A percentile compares a stretch with the other conserved stretches of the same genome.
phyloP scores from a whole-genome alignment of 2,113 vertebrate species.

The Eleginops maclovinus region DNA sequence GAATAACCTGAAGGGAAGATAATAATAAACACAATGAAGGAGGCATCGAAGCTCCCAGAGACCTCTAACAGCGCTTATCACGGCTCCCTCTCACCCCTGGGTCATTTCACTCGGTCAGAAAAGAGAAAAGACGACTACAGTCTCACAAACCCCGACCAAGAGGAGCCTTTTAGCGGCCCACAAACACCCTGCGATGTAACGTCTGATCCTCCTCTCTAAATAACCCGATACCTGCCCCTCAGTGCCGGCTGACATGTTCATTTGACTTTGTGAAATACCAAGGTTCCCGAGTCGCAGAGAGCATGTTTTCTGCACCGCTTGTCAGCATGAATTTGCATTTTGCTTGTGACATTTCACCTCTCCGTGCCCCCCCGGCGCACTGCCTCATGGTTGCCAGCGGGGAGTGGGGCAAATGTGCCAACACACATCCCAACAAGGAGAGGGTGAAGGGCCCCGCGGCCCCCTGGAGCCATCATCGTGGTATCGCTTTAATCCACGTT shows the following conservation, averaged over 20 bases:
- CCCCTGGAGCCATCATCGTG: constrained; percentile 40
- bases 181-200: constrained; percentile 65
- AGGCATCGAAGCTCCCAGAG: no score
- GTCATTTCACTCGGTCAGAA: no score
- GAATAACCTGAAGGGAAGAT: constrained; percentile 41
- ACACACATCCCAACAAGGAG: constrained; percentile 57
- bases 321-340: constrained; percentile 82
- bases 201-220: constrained; percentile 76
- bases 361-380: constrained; percentile 21
- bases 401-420: constrained; percentile 59
- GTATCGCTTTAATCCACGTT: constrained; percentile 8
- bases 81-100: no score
- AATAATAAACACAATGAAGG: constrained; percentile 65
- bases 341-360: constrained; percentile 77
- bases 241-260: constrained; percentile 74
- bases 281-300: constrained; percentile 79
- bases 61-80: no score
- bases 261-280: constrained; percentile 87
- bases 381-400: constrained; percentile 44
- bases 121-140: no score
- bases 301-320: constrained; percentile 82
- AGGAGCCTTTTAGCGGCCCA: constrained; percentile 4
- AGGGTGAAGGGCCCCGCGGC: constrained; percentile 64
- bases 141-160: no score
- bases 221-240: constrained; percentile 74